Base-by-base conservation (phyloP, 2,888 invertebrate genomes). In the Tetropium fuscum region DNA sequence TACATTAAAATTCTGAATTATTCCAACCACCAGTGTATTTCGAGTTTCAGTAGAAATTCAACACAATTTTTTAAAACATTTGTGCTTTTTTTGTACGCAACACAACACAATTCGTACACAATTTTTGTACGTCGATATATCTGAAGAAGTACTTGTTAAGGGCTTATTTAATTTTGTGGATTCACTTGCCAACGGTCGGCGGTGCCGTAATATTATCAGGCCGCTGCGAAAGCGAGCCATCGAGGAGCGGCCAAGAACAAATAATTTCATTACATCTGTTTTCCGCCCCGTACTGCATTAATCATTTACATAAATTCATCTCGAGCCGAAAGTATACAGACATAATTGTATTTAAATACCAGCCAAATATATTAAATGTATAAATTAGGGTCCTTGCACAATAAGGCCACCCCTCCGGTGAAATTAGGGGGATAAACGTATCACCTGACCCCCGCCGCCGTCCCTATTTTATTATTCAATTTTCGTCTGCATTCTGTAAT, bases 401-500 rank as follows among this genome's bases (percentile, higher is more conserved):
- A 74, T 72, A 57, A n/a, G 32, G 20, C 55, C 62, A 64, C 66
- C 71, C 65, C 65, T 62, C 68, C 40, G 43, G 60, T 58, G 68
- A 74, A 74, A 75, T 73, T 74, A 73, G 73, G 71, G 67, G 66
- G 69, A 61, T 70, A 64, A 66, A 71, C 74, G 72, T 71, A 73
- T 74, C 72, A 74, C 73, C 75, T 74, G 71, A 69, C 69, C 71
- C 73, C 70, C 66, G 63, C 63, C n/a, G 62, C 45, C 55, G 55
- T 57, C 72, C 70, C 69, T 70, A 66, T 73, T 72, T 74, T 76
- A 74, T 74, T 75, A 75, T 75, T 76, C 74, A 74, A 71, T 74
- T 74, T 76, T 76, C 74, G 72, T 74, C 72, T 72, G 74, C 74
- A 70, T 73, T 74, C 73, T 73, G 68, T 74, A 74, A 74, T 74